phyloP scores from a whole-genome alignment of 2,113 vertebrate genomes.

The Megalops atlanticus region DNA sequence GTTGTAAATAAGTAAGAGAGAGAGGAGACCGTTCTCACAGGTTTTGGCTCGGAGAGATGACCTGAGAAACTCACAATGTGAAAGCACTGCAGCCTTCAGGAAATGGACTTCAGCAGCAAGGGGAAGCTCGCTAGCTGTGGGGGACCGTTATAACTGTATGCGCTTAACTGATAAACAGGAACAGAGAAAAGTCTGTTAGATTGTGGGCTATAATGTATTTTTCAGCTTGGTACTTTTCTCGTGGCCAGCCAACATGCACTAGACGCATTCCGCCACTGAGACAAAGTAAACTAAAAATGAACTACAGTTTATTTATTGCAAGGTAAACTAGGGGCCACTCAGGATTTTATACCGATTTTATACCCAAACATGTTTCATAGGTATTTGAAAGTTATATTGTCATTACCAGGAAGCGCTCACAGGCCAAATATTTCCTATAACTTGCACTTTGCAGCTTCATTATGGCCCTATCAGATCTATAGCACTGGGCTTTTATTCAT shows the following conservation, averaged over 20 bases:
- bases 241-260: background rate
- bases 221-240: background rate
- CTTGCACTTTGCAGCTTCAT: background rate
- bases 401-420: background rate
- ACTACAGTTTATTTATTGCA: background rate
- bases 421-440: background rate
- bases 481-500: background rate
- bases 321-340: too few relatives aligned
- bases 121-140: background rate
- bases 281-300: background rate
- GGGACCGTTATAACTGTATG: background rate
- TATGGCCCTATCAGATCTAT: background rate
- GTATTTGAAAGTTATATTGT: background rate
- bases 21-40: background rate
- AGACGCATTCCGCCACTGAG: background rate
- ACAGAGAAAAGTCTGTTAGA: background rate
- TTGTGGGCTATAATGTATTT: background rate
- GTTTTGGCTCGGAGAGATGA: background rate
- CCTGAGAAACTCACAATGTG: background rate
- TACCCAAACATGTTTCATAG: background rate
- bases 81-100: background rate
- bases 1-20: background rate
- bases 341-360: background rate
- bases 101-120: background rate
- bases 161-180: background rate